Evolutionary conservation across 2,113 vertebrate genomes (phyloP), one percentile per base, ranked within the genome.

Genomic region (Varanus salvator): DNA sequence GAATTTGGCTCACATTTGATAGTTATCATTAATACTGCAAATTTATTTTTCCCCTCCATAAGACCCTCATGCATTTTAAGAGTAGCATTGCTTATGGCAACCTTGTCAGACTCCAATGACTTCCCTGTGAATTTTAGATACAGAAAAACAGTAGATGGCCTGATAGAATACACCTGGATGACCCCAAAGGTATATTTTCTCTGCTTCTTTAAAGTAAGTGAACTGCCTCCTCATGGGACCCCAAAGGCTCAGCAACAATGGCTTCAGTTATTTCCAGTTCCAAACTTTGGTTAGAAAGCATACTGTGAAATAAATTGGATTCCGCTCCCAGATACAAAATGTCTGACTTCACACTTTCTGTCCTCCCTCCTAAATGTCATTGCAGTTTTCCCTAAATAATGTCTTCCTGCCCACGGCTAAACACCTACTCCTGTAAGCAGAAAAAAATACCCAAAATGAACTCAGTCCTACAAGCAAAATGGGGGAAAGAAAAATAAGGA

Each of bases 341-440:
- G 31, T 31, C 21, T 17, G 8, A 52, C 77, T 38, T 78, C 74
- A 44, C 31, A 27, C 11, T 8, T 74, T 72, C n/a, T 72, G 52
- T 31, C 29, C 54, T 54, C 31, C 50, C 48, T 74, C 54, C 31
- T 12, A 68, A 78, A 38, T 71, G n/a, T 38, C 25, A 8, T 69
- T 69, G 44, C 72, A 11, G 48, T 85, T 89, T 89, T 38, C 57
- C 74, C 82, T 78, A 85, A 89, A 89, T 89, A 85, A 85, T 85
- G 69, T 77, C 15, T 85, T 77, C 60, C 57, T 85, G 60, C 82
- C 82, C 74, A 89, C 57, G 14, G 54, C 25, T 85, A 1, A 84
- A 66, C 6, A 69, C 15, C 21, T 0, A 34, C 3, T 83, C 74
- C 52, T 52, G 2, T 1, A 6, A 90, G 85, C 14, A 91, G 92